These are phyloP conservation scores for Helarctos malayanus DNA, from an alignment of 2,797 vertebrate species.

Conservation along the genomic window DNA sequence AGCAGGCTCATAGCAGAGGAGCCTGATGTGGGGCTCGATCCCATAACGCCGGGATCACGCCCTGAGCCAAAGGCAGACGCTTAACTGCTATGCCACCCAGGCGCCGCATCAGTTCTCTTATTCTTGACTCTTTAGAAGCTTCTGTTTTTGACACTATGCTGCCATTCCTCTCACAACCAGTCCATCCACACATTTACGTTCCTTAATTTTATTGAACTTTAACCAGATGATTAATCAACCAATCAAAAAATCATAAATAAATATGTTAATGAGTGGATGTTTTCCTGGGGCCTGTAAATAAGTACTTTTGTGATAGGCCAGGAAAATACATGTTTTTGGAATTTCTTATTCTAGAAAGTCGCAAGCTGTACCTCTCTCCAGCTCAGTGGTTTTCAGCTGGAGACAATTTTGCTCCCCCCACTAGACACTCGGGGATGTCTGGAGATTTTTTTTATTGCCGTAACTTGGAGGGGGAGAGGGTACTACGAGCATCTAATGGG, in stretches of 20 bases:
- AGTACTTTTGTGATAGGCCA: not conserved
- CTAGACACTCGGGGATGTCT: not conserved
- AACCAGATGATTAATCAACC: constrained; percentile 36
- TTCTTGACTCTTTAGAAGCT: not conserved
- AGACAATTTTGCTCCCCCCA: not conserved
- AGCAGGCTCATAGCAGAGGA: too few relatives aligned
- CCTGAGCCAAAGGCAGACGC: too few relatives aligned
- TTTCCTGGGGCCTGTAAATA: not conserved
- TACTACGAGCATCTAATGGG: not conserved
- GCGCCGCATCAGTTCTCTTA: not conserved
- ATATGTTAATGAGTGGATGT: not conserved
- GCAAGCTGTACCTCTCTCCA: not conserved
- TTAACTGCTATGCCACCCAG: too few relatives aligned
- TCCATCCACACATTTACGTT: not conserved
- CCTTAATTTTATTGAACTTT: constrained; percentile 25
- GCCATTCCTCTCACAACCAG: not conserved
- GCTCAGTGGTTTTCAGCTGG: not conserved
- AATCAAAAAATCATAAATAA: constrained; percentile 23
- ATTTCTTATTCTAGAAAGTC: constrained; percentile 20
- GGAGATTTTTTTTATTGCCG: not conserved
- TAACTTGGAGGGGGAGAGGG: not conserved
- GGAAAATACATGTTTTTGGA: not conserved
- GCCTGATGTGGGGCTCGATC: too few relatives aligned
- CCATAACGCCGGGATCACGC: too few relatives aligned
- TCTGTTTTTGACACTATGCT: not conserved